Conservation (phyloP, 2,888 invertebrate genomes). For the Ephialtes manifestator region DNA sequence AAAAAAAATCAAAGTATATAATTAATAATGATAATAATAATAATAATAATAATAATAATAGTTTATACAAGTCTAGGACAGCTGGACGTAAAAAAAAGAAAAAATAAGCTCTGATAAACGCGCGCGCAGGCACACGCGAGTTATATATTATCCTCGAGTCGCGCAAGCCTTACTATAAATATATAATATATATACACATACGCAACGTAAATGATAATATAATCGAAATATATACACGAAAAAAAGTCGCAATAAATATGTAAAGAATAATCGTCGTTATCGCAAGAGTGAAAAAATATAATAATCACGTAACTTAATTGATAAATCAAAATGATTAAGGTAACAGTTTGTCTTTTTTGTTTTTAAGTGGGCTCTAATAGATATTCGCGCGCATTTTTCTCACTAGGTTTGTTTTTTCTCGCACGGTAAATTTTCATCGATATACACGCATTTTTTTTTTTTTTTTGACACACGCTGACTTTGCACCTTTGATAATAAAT, state of each 20-base stretch:
- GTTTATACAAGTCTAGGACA: conserved; percentile 47
- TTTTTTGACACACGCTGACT: conserved; percentile 59
- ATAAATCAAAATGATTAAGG: conserved; percentile 55
- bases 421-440: conserved; percentile 57
- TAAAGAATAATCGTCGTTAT: conserved; percentile 65
- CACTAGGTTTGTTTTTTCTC: conserved; percentile 13
- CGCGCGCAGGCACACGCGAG: conserved; percentile 69
- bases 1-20: conserved; percentile 43
- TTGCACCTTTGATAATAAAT: conserved; percentile 69
- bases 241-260: conserved; percentile 71
- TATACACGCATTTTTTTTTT: conserved; percentile 46
- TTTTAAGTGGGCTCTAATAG: conserved; percentile 31
- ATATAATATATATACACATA: conserved; percentile 53
- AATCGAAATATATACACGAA: conserved; percentile 64
- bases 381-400: conserved; percentile 49
- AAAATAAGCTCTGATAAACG: conserved; percentile 65
- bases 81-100: conserved; percentile 34
- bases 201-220: conserved; percentile 58
- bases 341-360: conserved; percentile 43
- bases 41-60: conserved; percentile 38
- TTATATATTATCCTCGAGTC: conserved; percentile 72
- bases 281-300: conserved; percentile 69
- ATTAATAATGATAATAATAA: conserved; percentile 40
- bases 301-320: conserved; percentile 60
- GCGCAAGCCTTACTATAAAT: conserved; percentile 43